phyloP scores from a whole-genome alignment of 2,888 invertebrate genomes.

The Agrilus cyanescens region DNA sequence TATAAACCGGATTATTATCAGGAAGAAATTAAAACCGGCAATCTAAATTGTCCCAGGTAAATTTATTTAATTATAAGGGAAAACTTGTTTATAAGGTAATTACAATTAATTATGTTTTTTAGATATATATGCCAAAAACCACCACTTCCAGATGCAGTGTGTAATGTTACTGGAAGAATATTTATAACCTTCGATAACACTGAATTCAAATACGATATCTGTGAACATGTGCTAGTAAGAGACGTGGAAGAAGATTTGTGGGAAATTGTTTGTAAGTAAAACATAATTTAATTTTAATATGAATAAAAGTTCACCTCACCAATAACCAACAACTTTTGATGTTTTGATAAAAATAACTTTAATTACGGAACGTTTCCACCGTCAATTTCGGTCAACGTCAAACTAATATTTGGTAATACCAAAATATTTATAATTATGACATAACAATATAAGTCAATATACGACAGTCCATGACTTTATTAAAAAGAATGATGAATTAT shows the following conservation, averaged over 20 bases:
- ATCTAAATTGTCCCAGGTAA: slow-evolving; percentile 23
- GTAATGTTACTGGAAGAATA: slow-evolving; percentile 62
- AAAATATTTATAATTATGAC: too few species aligned
- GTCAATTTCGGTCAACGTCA: neutral
- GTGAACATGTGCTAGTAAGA: slow-evolving; percentile 65
- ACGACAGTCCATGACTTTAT: too few species aligned
- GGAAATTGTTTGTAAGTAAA: slow-evolving; percentile 54
- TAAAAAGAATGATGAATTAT: too few species aligned
- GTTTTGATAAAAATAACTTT: too few species aligned
- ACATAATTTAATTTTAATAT: neutral
- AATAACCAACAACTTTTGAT: too few species aligned
- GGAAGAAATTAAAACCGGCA: slow-evolving; percentile 10
- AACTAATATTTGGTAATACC: too few species aligned
- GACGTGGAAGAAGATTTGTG: slow-evolving; percentile 56
- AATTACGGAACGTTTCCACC: too few species aligned
- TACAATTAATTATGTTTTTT: slow-evolving; percentile 9
- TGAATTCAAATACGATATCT: slow-evolving; percentile 69
- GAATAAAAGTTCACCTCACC: too few species aligned
- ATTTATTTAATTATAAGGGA: neutral
- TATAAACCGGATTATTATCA: slow-evolving; percentile 32
- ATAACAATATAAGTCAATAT: too few species aligned
- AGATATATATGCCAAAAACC: slow-evolving; percentile 55
- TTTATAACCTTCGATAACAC: slow-evolving; percentile 71
- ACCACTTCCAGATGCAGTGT: slow-evolving; percentile 50
- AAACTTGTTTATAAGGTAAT: neutral